Evolutionary conservation across 2,113 vertebrate genomes (phyloP), one percentile per base, ranked within the genome.

Genomic region (Ahaetulla prasina): DNA sequence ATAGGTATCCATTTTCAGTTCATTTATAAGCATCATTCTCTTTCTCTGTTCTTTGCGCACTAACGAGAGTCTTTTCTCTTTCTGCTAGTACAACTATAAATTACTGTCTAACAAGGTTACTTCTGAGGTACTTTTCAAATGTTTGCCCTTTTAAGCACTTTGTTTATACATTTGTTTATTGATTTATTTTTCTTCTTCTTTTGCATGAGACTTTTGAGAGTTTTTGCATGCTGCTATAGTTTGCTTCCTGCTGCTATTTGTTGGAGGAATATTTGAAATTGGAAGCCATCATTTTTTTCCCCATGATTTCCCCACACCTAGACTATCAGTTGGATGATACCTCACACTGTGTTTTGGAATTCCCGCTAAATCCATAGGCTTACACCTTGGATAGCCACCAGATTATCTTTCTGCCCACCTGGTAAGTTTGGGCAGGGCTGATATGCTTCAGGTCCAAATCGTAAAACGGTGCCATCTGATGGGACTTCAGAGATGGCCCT

Each of bases 51-150:
- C 96, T 95, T 85, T 86, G 88, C 98, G 96, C 97, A 99, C 97
- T 98, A 98, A 98, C 98, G 97, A 97, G 98, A 97, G 95, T 98
- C 98, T 98, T 98, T 98, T 98, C 98, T 98, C 96, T 98, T 97
- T 97, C 97, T 97, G 92, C 98, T 98, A 99, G 99, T 99, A 98
- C 96, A 98, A 98, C 98, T 98, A 96, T 98, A 98, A 99, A 98
- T 98, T 99, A 98, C 98, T 99, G 97, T 98, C 98, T 98, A 98
- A 98, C 97, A 98, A 98, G 98, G 98, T 99, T 98, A 99, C 98
- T 98, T 98, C 98, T 89, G 99, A 99, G 99, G 98, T 99, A 99
- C 97, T 98, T 98, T 98, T 97, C 94, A 96, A 96, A 94, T 97
- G 95, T 96, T 96, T 97, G 91, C 96, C 97, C 97, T 87, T 53